Evolutionary conservation across 2,113 vertebrate genomes (phyloP).

Genomic region (Empidonax alnorum): DNA sequence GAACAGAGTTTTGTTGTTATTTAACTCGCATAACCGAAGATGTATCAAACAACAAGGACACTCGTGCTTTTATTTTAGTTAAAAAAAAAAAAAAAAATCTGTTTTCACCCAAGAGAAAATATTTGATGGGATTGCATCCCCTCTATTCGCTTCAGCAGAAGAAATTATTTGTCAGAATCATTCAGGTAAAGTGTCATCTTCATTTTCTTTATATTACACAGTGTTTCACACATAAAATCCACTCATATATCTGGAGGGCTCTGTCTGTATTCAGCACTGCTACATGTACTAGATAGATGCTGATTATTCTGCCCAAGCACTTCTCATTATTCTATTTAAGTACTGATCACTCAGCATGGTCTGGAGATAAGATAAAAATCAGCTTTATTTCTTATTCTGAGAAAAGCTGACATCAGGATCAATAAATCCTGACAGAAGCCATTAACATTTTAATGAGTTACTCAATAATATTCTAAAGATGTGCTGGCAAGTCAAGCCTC

Average conservation of each 20-base stretch:
- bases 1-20: background rate
- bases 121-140: background rate
- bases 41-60: background rate
- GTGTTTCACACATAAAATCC: background rate
- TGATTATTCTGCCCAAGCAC: slow-evolving; percentile 52
- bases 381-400: slow-evolving; percentile 72
- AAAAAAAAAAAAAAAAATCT: background rate
- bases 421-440: slow-evolving; percentile 79
- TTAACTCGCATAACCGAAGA: background rate
- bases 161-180: background rate
- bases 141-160: background rate
- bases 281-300: slow-evolving; percentile 4
- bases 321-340: slow-evolving; percentile 62
- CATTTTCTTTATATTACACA: background rate
- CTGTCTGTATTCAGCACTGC: background rate
- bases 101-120: background rate
- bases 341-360: slow-evolving; percentile 32
- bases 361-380: slow-evolving; percentile 64
- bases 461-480: slow-evolving; percentile 72
- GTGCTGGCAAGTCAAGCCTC: slow-evolving; percentile 70
- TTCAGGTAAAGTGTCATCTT: background rate
- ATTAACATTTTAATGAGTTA: slow-evolving; percentile 81
- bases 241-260: background rate
- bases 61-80: background rate
- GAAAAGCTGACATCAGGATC: slow-evolving; percentile 77